Conservation (phyloP, 2,113 vertebrate species). For the Cololabis saira region DNA sequence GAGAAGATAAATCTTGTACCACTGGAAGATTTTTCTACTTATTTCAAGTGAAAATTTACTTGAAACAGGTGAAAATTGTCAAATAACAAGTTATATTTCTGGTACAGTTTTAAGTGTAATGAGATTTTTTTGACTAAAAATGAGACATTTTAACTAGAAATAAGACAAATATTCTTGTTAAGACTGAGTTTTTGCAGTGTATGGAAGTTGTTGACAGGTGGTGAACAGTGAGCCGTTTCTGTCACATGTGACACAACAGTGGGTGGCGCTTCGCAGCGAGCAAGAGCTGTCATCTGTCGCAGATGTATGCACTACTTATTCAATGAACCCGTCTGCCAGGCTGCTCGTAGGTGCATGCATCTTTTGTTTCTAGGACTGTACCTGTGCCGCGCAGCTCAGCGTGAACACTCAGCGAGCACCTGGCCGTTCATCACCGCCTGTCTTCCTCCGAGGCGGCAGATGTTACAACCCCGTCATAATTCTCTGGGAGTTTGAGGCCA, state of each 20-base stretch:
- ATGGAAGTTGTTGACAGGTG: conserved; percentile 54
- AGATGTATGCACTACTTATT: conserved; percentile 59
- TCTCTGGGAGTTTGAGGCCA: conserved; percentile 77
- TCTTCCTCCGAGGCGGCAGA: conserved; percentile 74
- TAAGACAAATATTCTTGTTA: no score
- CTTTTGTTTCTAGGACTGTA: conserved; percentile 18
- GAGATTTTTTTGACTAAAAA: no score
- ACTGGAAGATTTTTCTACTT: no score
- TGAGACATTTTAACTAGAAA: no score
- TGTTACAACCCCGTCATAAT: conserved; percentile 81
- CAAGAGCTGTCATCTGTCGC: conserved; percentile 49
- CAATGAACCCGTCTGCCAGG: conserved; percentile 17
- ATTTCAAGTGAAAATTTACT: no score
- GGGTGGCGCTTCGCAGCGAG: conserved; percentile 29
- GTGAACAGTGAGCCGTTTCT: conserved; percentile 40
- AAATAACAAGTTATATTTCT: no score
- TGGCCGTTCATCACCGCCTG: conserved; percentile 81
- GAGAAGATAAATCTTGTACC: no score
- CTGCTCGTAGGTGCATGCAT: conserved; percentile 22
- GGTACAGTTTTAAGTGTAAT: no score
- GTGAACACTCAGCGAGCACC: conserved; percentile 60
- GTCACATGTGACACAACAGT: conserved; percentile 12
- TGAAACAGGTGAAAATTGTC: no score
- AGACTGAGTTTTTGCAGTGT: no score
- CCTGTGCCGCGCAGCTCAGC: conserved; percentile 3